These are phyloP conservation scores for Heteromyza rotundicornis DNA, from an alignment of 2,888 invertebrate species.

Conservation along the genomic window DNA sequence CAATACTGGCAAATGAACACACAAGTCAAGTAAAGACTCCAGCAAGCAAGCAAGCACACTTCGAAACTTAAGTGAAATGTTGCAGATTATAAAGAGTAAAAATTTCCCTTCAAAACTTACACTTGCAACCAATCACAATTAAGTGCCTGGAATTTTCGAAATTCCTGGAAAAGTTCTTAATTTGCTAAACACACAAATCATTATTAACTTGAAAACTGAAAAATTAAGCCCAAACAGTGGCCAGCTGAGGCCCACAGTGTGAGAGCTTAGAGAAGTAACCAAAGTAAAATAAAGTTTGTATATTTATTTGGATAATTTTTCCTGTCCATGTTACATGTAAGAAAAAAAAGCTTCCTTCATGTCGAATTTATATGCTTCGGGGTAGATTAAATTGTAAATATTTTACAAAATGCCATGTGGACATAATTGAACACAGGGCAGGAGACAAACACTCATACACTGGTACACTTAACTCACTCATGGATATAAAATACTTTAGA, in stretches of 20 bases:
- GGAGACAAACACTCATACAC: constrained; percentile 17
- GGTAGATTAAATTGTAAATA: constrained; percentile 33
- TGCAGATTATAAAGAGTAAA: neutral
- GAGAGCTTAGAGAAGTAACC: neutral
- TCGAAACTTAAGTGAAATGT: neutral
- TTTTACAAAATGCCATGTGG: constrained; percentile 14
- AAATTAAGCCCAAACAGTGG: no score
- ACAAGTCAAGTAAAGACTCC: no score
- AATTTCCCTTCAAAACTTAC: no score
- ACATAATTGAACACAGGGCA: constrained; percentile 13
- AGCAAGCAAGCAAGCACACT: neutral
- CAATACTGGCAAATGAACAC: no score
- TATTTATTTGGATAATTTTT: neutral
- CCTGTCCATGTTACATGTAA: neutral
- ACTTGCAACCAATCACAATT: no score
- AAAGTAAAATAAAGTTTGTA: no score
- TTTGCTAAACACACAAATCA: no score
- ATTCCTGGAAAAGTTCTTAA: no score
- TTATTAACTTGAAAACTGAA: no score
- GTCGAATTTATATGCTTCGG: constrained; percentile 20
- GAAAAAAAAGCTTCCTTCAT: constrained; percentile 4
- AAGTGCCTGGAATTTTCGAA: no score
- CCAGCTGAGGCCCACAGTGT: no score
- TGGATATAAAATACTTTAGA: constrained; percentile 16
- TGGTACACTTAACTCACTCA: neutral